A percentile compares a stretch with the other conserved stretches of the same genome.
These are phyloP conservation scores for Calephelis virginiensis DNA, from an alignment of 1,140 invertebrate species.

Conservation along the genomic window DNA sequence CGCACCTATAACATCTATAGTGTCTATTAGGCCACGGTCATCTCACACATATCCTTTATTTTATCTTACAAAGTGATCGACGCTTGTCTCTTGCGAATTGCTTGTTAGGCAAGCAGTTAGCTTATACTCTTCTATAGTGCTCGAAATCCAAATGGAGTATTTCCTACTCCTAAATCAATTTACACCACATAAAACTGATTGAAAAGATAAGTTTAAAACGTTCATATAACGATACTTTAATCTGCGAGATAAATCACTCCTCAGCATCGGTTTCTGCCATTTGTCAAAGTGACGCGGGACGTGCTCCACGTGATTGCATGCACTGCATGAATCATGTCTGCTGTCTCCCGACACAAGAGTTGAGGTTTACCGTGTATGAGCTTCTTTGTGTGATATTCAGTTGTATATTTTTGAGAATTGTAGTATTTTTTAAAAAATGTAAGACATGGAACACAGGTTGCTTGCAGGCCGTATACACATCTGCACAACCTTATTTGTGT, in stretches of 20 bases:
- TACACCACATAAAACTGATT: conserved; percentile 16
- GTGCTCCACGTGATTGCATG: conserved; percentile 23
- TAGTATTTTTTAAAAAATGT: no score
- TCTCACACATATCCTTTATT: no score
- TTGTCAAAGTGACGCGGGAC: conserved; percentile 28
- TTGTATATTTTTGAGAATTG: background rate
- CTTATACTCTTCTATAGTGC: no score
- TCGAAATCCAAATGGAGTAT: no score
- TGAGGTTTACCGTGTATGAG: background rate
- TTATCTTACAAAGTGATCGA: no score
- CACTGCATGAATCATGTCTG: conserved; percentile 27
- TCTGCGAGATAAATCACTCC: conserved; percentile 26
- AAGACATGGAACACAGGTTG: no score
- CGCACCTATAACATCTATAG: no score
- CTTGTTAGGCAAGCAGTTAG: no score
- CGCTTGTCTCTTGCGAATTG: no score
- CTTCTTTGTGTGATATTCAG: background rate
- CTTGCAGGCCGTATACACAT: no score
- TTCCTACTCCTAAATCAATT: conserved; percentile 31
- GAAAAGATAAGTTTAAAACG: conserved; percentile 32
- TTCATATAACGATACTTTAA: conserved; percentile 28
- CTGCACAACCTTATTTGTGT: no score
- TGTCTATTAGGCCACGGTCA: no score
- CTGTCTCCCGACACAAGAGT: background rate
- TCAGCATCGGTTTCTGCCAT: conserved; percentile 18